A percentile compares a stretch with the other conserved stretches of the same genome.
Conservation (phyloP, 2,113 vertebrate genomes). For the Dermatemys mawii region DNA sequence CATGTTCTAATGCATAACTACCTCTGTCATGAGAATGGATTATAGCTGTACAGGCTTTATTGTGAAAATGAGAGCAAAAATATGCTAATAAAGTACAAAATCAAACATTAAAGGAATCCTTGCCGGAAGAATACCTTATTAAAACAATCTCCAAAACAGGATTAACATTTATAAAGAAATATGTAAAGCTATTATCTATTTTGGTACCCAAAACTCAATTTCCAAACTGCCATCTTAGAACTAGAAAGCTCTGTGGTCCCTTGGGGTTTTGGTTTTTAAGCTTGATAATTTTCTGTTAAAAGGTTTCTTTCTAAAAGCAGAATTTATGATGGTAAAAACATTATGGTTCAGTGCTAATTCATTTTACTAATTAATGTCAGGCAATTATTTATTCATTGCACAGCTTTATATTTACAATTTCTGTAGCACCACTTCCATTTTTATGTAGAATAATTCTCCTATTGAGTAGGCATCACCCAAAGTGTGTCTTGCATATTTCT, state of each 20-base stretch:
- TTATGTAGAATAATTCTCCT: background rate
- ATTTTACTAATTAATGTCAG: background rate
- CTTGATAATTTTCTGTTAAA: background rate
- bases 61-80: background rate
- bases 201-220: background rate
- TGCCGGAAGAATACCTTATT: background rate
- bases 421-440: background rate
- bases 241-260: background rate
- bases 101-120: background rate
- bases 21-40: background rate
- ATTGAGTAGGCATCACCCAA: background rate
- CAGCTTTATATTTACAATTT: background rate
- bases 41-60: background rate
- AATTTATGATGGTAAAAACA: background rate
- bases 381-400: background rate
- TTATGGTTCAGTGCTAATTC: background rate
- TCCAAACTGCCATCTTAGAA: background rate
- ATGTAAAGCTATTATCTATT: background rate
- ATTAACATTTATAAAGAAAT: background rate
- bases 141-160: background rate
- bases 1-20: background rate
- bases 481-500: background rate
- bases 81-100: background rate
- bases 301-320: background rate
- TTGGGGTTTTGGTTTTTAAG: background rate